These are phyloP conservation scores for Eretmocerus hayati DNA, from an alignment of 2,888 invertebrate genomes.

Conservation along the genomic window DNA sequence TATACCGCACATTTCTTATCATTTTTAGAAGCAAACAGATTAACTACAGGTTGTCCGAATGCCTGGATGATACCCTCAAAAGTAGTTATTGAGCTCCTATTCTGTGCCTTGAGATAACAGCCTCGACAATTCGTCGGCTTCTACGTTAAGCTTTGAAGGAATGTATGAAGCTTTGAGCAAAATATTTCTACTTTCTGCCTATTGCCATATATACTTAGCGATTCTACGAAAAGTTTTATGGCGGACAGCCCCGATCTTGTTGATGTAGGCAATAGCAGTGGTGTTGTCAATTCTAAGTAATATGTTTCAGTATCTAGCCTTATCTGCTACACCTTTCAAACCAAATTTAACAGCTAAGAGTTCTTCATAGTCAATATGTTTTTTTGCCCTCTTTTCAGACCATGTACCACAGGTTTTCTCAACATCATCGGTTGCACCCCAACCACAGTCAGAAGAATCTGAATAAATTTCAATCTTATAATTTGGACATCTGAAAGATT, in stretches of 20 bases:
- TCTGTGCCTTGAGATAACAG: slow-evolving; percentile 21
- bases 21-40: slow-evolving; percentile 20
- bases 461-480: background rate
- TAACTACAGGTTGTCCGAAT: slow-evolving; percentile 14
- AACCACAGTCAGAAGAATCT: background rate
- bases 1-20: slow-evolving; percentile 18
- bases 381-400: background rate
- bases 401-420: background rate
- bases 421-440: background rate
- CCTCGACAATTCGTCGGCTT: slow-evolving; percentile 28
- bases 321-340: slow-evolving; percentile 5
- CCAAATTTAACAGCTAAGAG: background rate
- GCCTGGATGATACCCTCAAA: slow-evolving; percentile 9
- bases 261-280: slow-evolving; percentile 25
- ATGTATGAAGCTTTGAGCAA: slow-evolving; percentile 25
- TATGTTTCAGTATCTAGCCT: slow-evolving; percentile 16
- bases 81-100: slow-evolving; percentile 14
- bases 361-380: background rate
- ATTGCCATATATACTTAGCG: slow-evolving; percentile 7
- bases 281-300: slow-evolving; percentile 26
- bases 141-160: slow-evolving; percentile 19
- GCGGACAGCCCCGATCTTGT: slow-evolving; percentile 24
- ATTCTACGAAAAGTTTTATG: slow-evolving; percentile 13
- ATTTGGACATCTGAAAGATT: background rate
- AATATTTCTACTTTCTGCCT: slow-evolving; percentile 21